Evolutionary conservation across 2,797 vertebrate species (phyloP).

Genomic region (Amniataba percoides): DNA sequence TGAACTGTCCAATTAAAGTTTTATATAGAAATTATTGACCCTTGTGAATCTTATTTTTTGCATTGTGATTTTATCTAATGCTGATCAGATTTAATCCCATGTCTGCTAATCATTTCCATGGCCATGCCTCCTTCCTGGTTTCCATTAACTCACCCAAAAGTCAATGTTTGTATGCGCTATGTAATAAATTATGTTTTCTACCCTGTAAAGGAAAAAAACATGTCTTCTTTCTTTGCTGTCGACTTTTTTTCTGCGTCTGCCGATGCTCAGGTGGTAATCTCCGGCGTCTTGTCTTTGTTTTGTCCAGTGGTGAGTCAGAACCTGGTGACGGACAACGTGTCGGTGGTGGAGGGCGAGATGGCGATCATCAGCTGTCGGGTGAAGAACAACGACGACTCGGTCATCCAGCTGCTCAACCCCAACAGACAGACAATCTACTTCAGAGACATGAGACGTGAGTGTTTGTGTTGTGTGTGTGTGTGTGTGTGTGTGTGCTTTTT

Average conservation of each 20-base stretch:
- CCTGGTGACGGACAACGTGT: constrained; percentile 94
- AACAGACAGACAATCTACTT: constrained; percentile 99
- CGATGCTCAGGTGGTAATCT: background rate
- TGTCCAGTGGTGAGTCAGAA: constrained; percentile 88
- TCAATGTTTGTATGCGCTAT: background rate
- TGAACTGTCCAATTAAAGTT: too few relatives aligned
- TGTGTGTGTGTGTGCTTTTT: background rate
- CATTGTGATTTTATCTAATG: background rate
- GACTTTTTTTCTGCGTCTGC: background rate
- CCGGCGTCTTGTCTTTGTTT: constrained; percentile 8
- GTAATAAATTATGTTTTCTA: background rate
- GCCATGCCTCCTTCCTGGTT: background rate
- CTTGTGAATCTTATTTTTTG: background rate
- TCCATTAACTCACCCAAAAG: background rate
- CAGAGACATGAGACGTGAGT: constrained; percentile 96
- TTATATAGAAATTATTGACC: background rate
- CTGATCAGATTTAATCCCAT: background rate
- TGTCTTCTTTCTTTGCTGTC: background rate
- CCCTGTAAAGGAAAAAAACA: background rate
- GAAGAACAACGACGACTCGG: constrained; percentile 96
- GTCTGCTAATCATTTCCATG: background rate
- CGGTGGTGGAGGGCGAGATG: constrained; percentile 94
- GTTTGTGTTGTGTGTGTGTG: background rate
- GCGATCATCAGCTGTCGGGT: constrained; percentile 99
- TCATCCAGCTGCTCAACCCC: constrained; percentile 97